Evolutionary conservation across 2,888 invertebrate species (phyloP).

Genomic region (Cylindroiulus punctatus): DNA sequence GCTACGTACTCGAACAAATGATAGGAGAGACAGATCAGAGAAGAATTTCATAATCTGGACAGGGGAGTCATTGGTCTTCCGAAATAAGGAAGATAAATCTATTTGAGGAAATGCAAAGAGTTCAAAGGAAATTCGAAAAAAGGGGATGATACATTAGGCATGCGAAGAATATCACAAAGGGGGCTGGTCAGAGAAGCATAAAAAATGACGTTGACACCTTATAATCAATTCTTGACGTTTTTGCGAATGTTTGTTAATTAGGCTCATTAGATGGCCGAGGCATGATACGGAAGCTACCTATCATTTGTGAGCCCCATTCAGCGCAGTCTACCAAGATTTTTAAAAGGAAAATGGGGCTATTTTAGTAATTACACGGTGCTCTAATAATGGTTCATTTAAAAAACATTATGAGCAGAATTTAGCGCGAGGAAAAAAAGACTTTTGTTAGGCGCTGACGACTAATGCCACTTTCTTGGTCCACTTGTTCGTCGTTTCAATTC

Average conservation of each 20-base stretch:
- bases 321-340: background rate
- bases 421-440: constrained; percentile 21
- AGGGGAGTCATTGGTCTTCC: constrained; percentile 40
- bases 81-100: constrained; percentile 35
- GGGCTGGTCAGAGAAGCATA: constrained; percentile 24
- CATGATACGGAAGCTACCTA: constrained; percentile 31
- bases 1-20: constrained; percentile 45
- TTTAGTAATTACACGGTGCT: constrained; percentile 11
- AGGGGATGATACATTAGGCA: background rate
- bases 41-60: constrained; percentile 25
- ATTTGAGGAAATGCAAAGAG: constrained; percentile 24
- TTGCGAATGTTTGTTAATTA: constrained; percentile 22
- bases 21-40: background rate
- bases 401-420: constrained; percentile 39
- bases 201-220: constrained; percentile 45
- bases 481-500: background rate
- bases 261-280: constrained; percentile 24
- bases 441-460: background rate
- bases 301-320: constrained; percentile 27
- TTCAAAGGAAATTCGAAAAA: constrained; percentile 36
- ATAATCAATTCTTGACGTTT: constrained; percentile 35
- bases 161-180: constrained; percentile 7
- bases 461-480: background rate
- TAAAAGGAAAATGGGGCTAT: constrained; percentile 10
- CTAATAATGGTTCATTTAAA: constrained; percentile 29